phyloP scores from a whole-genome alignment of 2,797 vertebrate species.

The Myripristis murdjan region DNA sequence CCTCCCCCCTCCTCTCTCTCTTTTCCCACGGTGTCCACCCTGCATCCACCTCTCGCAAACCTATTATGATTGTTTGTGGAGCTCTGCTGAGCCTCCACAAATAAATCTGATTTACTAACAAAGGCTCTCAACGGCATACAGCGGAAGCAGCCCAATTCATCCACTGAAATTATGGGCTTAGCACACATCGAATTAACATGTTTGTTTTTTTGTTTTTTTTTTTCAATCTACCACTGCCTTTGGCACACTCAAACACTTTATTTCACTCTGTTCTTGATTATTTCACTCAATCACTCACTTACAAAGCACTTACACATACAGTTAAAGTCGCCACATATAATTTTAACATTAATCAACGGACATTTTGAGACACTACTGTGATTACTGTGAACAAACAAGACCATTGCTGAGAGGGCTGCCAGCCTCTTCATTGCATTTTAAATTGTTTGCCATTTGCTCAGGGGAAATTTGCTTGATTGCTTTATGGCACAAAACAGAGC shows the following conservation, averaged over 20 bases:
- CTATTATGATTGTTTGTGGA: slow-evolving; percentile 80
- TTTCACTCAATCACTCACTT: not conserved
- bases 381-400: too few relatives aligned
- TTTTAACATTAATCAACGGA: slow-evolving; percentile 2
- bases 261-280: not conserved
- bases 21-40: slow-evolving; percentile 34
- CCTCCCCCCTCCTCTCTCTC: slow-evolving; percentile 45
- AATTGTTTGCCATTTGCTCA: too few relatives aligned
- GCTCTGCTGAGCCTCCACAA: slow-evolving; percentile 75
- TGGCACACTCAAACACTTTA: not conserved
- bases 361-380: not conserved
- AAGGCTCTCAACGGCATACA: slow-evolving; percentile 77
- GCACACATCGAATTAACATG: not conserved
- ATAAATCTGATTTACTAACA: slow-evolving; percentile 86
- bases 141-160: slow-evolving; percentile 34
- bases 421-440: too few relatives aligned
- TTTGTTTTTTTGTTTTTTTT: slow-evolving; percentile 23
- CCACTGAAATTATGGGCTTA: too few relatives aligned
- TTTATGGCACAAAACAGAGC: too few relatives aligned
- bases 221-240: slow-evolving; percentile 8
- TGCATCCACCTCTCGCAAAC: slow-evolving; percentile 35
- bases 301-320: too few relatives aligned
- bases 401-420: too few relatives aligned
- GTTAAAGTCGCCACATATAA: slow-evolving; percentile 18
- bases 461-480: too few relatives aligned